Conservation (phyloP, 2,888 invertebrate species). For the Standfussiana lucernea region DNA sequence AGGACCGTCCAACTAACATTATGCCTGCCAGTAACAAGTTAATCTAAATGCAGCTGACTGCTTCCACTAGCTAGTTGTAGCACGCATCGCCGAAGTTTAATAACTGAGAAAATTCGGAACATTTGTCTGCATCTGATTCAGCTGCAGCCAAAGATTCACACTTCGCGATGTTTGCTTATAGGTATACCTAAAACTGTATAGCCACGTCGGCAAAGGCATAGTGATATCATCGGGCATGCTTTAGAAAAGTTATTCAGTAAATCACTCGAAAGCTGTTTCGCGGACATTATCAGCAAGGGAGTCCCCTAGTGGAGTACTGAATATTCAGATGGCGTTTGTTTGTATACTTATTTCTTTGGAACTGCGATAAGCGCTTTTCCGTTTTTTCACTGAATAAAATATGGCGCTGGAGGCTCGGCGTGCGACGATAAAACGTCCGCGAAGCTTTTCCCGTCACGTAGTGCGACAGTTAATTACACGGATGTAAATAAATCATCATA, state of each 20-base stretch:
- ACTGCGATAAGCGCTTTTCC: slow-evolving; percentile 86
- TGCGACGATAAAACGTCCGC: slow-evolving; percentile 87
- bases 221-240: slow-evolving; percentile 75
- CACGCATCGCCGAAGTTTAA: slow-evolving; percentile 88
- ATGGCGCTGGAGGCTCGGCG: slow-evolving; percentile 82
- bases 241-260: slow-evolving; percentile 82
- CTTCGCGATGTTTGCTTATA: slow-evolving; percentile 66
- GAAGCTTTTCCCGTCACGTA: slow-evolving; percentile 89
- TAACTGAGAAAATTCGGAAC: slow-evolving; percentile 86
- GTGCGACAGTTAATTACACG: slow-evolving; percentile 90
- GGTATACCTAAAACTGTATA: slow-evolving; percentile 18
- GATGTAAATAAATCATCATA: slow-evolving; percentile 91
- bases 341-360: slow-evolving; percentile 87
- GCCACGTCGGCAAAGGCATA: slow-evolving; percentile 54
- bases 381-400: slow-evolving; percentile 87
- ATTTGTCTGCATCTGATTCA: slow-evolving; percentile 81
- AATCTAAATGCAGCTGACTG: slow-evolving; percentile 89
- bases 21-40: slow-evolving; percentile 90
- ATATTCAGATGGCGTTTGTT: slow-evolving; percentile 88
- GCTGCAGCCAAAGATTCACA: slow-evolving; percentile 72
- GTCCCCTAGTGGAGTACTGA: slow-evolving; percentile 84
- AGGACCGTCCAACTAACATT: slow-evolving; percentile 89
- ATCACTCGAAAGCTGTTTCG: slow-evolving; percentile 82
- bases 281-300: slow-evolving; percentile 85
- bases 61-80: slow-evolving; percentile 82